These are phyloP conservation scores for Planococcus citri DNA, from an alignment of 1,140 invertebrate species.

Conservation along the genomic window DNA sequence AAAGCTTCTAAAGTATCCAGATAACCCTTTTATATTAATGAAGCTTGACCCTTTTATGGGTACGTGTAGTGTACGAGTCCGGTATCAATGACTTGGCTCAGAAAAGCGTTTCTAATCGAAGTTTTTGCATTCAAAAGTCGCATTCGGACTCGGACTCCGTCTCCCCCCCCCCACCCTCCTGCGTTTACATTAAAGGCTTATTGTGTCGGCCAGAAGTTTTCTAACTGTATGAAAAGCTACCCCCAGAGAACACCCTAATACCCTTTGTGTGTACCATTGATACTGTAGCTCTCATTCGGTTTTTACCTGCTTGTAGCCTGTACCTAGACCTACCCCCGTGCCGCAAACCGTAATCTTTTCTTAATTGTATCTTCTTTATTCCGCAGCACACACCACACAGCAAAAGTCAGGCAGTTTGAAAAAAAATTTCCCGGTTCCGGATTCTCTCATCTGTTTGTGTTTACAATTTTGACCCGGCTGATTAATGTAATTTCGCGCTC, in stretches of 20 bases:
- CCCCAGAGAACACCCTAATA: not conserved
- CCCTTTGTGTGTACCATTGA: too few species aligned
- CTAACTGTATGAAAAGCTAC: not conserved
- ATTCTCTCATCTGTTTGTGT: not conserved
- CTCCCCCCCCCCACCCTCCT: too few species aligned
- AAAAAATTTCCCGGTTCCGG: not conserved
- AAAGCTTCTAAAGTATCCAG: slow-evolving; percentile 20
- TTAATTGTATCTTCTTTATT: slow-evolving; percentile 14
- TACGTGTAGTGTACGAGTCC: not conserved
- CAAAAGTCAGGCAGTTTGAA: not conserved
- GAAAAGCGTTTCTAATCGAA: slow-evolving; percentile 18
- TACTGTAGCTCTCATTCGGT: too few species aligned
- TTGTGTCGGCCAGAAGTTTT: not conserved
- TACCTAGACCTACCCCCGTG: too few species aligned
- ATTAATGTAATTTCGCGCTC: slow-evolving; percentile 12
- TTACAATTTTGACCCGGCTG: slow-evolving; percentile 12
- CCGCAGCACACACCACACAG: not conserved
- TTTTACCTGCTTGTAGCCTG: not conserved
- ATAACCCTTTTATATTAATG: slow-evolving; percentile 20
- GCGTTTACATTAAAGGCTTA: not conserved
- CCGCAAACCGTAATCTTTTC: slow-evolving; percentile 11
- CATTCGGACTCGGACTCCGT: too few species aligned
- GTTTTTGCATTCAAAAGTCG: slow-evolving; percentile 9
- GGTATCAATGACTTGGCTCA: slow-evolving; percentile 18
- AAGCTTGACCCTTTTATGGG: slow-evolving; percentile 17